These are phyloP conservation scores for Tetrao urogallus DNA, from an alignment of 2,113 vertebrate genomes.

Conservation along the genomic window DNA sequence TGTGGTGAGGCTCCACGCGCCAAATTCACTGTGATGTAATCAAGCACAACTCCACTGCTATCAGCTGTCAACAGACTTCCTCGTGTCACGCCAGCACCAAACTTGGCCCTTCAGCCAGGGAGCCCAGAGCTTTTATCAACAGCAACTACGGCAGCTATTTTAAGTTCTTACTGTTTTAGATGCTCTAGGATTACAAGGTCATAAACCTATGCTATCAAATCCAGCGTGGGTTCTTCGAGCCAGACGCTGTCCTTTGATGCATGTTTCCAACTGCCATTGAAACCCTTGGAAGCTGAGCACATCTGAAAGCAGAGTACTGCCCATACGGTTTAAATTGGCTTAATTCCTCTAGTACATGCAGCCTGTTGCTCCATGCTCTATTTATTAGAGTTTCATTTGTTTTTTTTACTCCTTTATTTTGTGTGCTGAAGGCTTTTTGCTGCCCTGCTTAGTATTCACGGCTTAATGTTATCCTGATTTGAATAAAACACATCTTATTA, in stretches of 20 bases:
- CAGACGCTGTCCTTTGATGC: conserved; percentile 32
- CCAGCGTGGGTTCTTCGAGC: background rate
- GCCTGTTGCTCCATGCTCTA: conserved; percentile 51
- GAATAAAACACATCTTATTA: conserved; percentile 51
- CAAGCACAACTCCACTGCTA: background rate
- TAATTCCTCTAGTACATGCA: conserved; percentile 67
- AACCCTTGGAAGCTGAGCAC: background rate
- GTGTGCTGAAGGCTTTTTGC: conserved; percentile 53
- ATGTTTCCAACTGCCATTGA: conserved; percentile 2
- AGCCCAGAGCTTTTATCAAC: background rate
- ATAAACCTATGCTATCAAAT: conserved; percentile 58
- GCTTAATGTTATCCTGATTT: conserved; percentile 42
- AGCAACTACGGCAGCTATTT: conserved; percentile 50
- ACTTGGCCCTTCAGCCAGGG: conserved; percentile 22
- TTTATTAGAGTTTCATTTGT: conserved; percentile 67
- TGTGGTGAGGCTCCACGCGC: background rate
- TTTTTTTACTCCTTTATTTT: conserved; percentile 56
- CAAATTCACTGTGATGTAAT: conserved; percentile 40
- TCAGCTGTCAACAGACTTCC: conserved; percentile 53
- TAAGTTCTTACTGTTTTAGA: conserved; percentile 10
- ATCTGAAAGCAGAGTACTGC: conserved; percentile 43
- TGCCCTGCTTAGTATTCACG: conserved; percentile 57
- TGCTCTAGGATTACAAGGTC: conserved; percentile 48
- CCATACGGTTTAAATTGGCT: conserved; percentile 55
- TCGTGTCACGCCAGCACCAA: conserved; percentile 24